Evolutionary conservation across 1,140 invertebrate species (phyloP).

Genomic region (Pseudomyrmex pallidus): DNA sequence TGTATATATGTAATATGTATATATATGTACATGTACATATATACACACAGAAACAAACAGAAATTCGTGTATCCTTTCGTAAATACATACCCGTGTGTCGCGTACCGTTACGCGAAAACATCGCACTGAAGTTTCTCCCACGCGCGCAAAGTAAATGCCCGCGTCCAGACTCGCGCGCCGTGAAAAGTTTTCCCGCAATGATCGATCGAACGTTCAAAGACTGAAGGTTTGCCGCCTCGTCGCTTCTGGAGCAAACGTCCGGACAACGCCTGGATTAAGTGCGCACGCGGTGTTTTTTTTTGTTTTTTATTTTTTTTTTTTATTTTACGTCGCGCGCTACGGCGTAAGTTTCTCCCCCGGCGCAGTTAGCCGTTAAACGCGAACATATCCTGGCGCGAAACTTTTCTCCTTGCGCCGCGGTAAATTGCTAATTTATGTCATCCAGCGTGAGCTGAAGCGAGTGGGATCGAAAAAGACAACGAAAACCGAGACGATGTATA

Average conservation of each 20-base stretch:
- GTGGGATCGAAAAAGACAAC: neutral
- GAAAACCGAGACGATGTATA: neutral
- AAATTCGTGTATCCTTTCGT: conserved; percentile 7
- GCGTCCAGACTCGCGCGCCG: conserved; percentile 2
- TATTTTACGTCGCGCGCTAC: conserved; percentile 34
- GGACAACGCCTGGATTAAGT: conserved; percentile 60
- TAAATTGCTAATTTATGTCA: conserved; percentile 49
- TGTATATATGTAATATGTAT: no score
- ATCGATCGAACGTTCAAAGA: conserved; percentile 51
- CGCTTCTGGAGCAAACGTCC: conserved; percentile 25
- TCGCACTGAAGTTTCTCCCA: conserved; percentile 29
- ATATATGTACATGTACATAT: no score
- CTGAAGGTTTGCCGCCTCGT: conserved; percentile 49
- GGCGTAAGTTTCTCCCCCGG: conserved; percentile 26
- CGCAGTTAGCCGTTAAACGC: conserved; percentile 39
- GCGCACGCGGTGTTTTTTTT: neutral
- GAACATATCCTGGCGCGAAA: conserved; percentile 21
- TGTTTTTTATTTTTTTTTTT: neutral
- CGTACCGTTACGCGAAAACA: conserved; percentile 36
- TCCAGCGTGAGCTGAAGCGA: neutral
- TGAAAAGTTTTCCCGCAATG: conserved; percentile 47
- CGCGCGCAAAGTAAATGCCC: conserved; percentile 1
- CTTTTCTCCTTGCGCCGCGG: neutral
- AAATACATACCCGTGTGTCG: neutral
- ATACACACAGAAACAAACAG: no score